Base-by-base conservation (phyloP, 2,113 vertebrate species). In the Solea solea region DNA sequence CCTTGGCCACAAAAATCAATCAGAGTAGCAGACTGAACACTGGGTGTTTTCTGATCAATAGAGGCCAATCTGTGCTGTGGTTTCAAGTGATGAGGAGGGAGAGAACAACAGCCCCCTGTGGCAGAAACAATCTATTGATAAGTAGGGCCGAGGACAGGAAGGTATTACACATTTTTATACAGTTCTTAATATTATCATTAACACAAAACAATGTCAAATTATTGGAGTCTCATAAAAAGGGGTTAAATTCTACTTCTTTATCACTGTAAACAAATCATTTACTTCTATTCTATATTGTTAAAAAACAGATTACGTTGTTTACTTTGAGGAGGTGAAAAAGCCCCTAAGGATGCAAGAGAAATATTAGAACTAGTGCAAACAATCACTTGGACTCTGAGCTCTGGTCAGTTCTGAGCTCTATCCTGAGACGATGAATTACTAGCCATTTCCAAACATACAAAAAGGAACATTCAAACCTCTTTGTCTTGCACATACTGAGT, bases 11-110 rank as follows among this genome's bases (percentile, higher is more conserved):
- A 10, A 7, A 65, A 63, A 82, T 73, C 65, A 61, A 82, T 79
- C 52, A 45, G 25, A 74, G 53, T 16, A 15, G 48, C 61, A 9
- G 39, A 27, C 58, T 56, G 56, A 53, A 46, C 4, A 28, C 42
- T 28, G 75, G 54, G 49, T 49, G 60, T 69, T 66, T 69, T 58
- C 60, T 60, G 69, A 74, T 77, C 80, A 64, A 86, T 83, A 70
- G 14, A 1, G 14, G 52, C 25, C 63, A 54, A 68, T 60, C 25
- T 68, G 51, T 16, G 60, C 45, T 57, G 65, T 25, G 49, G 62
- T 56, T 77, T 50, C 44, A 64, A 64, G 64, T 34, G 53, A 67
- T 50, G 49, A 64, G 61, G 44, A 27, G 8, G 49, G 40, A 42
- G 11, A 41, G 49, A 71, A 46, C 70, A 69, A 40, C 49, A 70